Evolutionary conservation across 2,888 invertebrate species (phyloP), one percentile per base, ranked within the genome.

Genomic region (Sphecodes monilicornis): DNA sequence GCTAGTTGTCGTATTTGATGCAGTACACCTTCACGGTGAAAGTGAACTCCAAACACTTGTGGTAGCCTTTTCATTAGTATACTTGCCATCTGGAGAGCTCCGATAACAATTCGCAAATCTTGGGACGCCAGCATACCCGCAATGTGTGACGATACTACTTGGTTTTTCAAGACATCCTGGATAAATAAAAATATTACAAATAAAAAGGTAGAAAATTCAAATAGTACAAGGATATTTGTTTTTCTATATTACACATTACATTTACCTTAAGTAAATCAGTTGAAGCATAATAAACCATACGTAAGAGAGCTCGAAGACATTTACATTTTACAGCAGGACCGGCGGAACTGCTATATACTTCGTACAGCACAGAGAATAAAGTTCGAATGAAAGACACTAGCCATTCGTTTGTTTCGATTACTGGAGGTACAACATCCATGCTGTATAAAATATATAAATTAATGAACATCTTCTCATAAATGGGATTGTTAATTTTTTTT

Each of bases 51-150:
- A 96, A 99, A 99, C 80, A 99, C 97, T 88, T 99, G 98, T 0
- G 99, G 99, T 91, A 99, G 95, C 93, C 99, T 99, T 95, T 98
- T 98, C 98, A 99, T 99, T 85, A 99, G 95, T 91, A 99, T 98
- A 95, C 98, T 98, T 8, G 99, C 98, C 97, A 99, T 98, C 95
- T 99, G 99, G 76, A 99, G 96, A 66, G 99, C 99, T 77, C 99
- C 99, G 73, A 99, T 99, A 68, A 99, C 98, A 93, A 99, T 99
- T 93, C 99, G 97, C 86, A 99, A 96, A 95, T 99, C 99, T 94
- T 97, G 98, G 6, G 99, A 99, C 0, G 99, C 99, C 97, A 99
- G 97, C 99, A 99, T 99, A 82, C 99, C 99, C 46, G 99, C 99
- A 93, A 99, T 98, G 95, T 99, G 99, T 91, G 99, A 99, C 85